These are phyloP conservation scores for Takifugu flavidus DNA, from an alignment of 2,113 vertebrate genomes.

Conservation along the genomic window DNA sequence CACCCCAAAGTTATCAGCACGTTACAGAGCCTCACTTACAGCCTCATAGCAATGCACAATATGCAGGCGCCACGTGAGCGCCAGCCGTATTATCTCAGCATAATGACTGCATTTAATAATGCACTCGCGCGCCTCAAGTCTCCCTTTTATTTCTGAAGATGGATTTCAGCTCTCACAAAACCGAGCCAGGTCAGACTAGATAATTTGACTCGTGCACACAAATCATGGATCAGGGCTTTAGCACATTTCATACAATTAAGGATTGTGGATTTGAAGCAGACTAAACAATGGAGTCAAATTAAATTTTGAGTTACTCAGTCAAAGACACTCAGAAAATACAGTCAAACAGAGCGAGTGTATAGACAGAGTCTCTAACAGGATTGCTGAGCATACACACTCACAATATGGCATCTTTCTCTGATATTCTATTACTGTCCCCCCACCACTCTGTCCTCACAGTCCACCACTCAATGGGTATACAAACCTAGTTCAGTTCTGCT, in stretches of 20 bases:
- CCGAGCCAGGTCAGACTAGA: slow-evolving; percentile 64
- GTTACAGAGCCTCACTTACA: slow-evolving; percentile 59
- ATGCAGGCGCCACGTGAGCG: slow-evolving; percentile 52
- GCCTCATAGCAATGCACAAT: slow-evolving; percentile 64
- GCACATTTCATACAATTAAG: slow-evolving; percentile 69
- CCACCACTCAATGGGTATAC: slow-evolving; percentile 29
- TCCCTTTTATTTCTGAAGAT: slow-evolving; percentile 57
- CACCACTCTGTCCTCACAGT: slow-evolving; percentile 12
- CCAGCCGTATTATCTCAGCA: slow-evolving; percentile 64
- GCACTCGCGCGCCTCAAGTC: slow-evolving; percentile 57
- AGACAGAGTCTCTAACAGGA: slow-evolving; percentile 69
- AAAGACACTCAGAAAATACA: slow-evolving; percentile 64
- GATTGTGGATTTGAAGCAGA: slow-evolving; percentile 69
- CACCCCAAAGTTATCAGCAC: slow-evolving; percentile 69
- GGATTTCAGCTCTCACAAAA: slow-evolving; percentile 59
- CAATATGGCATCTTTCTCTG: slow-evolving; percentile 59
- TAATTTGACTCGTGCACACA: slow-evolving; percentile 53
- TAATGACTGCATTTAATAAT: slow-evolving; percentile 70
- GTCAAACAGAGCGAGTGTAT: slow-evolving; percentile 58
- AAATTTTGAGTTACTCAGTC: slow-evolving; percentile 68
- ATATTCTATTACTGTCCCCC: slow-evolving; percentile 65
- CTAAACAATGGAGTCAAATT: slow-evolving; percentile 73
- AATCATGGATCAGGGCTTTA: slow-evolving; percentile 65
- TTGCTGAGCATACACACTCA: slow-evolving; percentile 52
- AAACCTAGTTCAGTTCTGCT: slow-evolving; percentile 45